Evolutionary conservation across 1,140 invertebrate genomes (phyloP).

Genomic region (Drosophila sucinea): DNA sequence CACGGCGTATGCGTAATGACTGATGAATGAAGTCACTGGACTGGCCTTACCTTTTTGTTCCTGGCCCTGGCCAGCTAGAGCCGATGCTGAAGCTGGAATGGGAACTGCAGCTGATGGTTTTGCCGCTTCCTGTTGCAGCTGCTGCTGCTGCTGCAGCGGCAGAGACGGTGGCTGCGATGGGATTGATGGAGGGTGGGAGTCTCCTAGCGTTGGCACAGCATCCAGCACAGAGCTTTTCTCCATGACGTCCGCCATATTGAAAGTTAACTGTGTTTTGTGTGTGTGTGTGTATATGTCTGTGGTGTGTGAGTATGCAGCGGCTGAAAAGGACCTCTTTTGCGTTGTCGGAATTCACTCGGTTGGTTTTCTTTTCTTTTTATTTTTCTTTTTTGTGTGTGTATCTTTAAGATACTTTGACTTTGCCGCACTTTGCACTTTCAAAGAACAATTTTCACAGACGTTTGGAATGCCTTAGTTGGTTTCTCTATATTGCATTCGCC

Average conservation of each 20-base stretch:
- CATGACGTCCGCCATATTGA: slow-evolving; percentile 82
- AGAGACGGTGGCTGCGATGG: slow-evolving; percentile 29
- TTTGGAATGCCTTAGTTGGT: neutral
- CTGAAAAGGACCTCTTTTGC: slow-evolving; percentile 60
- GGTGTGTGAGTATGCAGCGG: slow-evolving; percentile 50
- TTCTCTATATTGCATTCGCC: neutral
- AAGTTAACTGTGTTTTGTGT: slow-evolving; percentile 55
- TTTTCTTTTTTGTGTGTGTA: slow-evolving; percentile 10
- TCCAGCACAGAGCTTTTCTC: slow-evolving; percentile 81
- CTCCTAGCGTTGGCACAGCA: slow-evolving; percentile 60
- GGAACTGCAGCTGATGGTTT: slow-evolving; percentile 32
- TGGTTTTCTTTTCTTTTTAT: slow-evolving; percentile 52
- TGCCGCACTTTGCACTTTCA: slow-evolving; percentile 5
- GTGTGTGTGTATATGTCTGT: slow-evolving; percentile 30
- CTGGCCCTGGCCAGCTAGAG: slow-evolving; percentile 60
- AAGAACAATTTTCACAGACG: neutral
- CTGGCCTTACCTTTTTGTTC: slow-evolving; percentile 69
- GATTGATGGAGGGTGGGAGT: slow-evolving; percentile 39
- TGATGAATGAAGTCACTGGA: slow-evolving; percentile 39
- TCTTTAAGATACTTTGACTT: slow-evolving; percentile 5
- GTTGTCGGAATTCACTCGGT: slow-evolving; percentile 14
- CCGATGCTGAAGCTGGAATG: slow-evolving; percentile 28
- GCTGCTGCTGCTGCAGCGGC: slow-evolving; percentile 49
- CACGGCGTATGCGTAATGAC: slow-evolving; percentile 64
- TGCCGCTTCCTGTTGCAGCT: slow-evolving; percentile 56